Conservation (phyloP, 2,888 invertebrate genomes). For the Dasypogon diadema region DNA sequence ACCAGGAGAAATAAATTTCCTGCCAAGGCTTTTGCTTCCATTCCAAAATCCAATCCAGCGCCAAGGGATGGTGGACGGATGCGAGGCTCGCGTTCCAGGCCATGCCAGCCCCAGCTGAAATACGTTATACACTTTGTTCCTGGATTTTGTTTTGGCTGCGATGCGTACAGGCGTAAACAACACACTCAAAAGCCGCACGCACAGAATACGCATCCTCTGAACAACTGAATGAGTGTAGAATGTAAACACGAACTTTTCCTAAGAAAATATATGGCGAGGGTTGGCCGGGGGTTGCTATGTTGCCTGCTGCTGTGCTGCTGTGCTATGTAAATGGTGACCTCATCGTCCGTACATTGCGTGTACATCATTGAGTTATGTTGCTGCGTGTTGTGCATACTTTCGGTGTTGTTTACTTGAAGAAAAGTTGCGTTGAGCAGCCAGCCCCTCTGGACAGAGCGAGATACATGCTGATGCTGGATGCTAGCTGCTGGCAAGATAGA, state of each 20-base stretch:
- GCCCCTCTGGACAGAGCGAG: neutral
- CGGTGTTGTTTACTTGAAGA: neutral
- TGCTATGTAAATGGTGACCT: slow-evolving; percentile 21
- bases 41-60: too few relatives aligned
- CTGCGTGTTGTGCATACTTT: neutral
- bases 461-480: too few relatives aligned
- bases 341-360: slow-evolving; percentile 1
- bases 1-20: too few relatives aligned
- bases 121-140: too few relatives aligned
- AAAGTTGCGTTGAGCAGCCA: neutral
- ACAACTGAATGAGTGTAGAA: neutral
- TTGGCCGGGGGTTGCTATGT: too few relatives aligned
- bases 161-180: neutral
- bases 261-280: neutral
- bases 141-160: slow-evolving; percentile 17
- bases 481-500: neutral
- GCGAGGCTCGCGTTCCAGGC: too few relatives aligned
- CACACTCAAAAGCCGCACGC: neutral
- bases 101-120: too few relatives aligned
- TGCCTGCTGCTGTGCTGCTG: neutral
- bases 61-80: too few relatives aligned
- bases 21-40: too few relatives aligned
- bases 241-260: neutral
- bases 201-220: neutral
- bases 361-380: neutral